phyloP scores from a whole-genome alignment of 1,140 invertebrate genomes.

The Aphelinus atriplicis region DNA sequence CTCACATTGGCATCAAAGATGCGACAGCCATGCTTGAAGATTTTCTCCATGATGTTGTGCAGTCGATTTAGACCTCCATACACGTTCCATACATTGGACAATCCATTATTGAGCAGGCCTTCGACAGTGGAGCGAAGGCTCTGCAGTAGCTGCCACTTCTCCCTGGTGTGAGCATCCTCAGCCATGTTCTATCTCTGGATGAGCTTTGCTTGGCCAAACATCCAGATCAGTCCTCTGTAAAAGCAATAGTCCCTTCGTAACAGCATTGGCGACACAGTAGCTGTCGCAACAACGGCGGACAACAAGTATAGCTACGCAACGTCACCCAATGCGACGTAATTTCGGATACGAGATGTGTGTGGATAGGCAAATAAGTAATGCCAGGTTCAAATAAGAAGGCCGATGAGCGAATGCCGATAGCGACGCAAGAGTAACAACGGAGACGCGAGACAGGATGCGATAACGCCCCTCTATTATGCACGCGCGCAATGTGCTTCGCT shows the following conservation, averaged over 20 bases:
- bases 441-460: too few species aligned
- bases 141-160: constrained; percentile 64
- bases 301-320: neutral
- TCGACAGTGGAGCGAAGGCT: constrained; percentile 72
- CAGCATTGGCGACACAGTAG: neutral
- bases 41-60: constrained; percentile 69
- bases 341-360: neutral
- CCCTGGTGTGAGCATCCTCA: constrained; percentile 47
- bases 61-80: constrained; percentile 74
- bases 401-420: neutral
- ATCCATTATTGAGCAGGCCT: constrained; percentile 70
- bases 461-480: too few species aligned
- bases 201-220: neutral
- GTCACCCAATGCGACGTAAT: constrained; percentile 2
- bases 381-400: neutral
- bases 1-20: constrained; percentile 67
- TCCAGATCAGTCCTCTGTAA: neutral
- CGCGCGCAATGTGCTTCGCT: too few species aligned
- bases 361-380: neutral
- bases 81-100: constrained; percentile 74
- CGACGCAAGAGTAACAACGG: neutral
- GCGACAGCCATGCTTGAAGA: constrained; percentile 72
- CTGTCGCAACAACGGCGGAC: neutral
- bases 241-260: neutral
- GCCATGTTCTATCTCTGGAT: neutral